Conservation (phyloP, 1,140 invertebrate genomes). For the Drosophila virilis region DNA sequence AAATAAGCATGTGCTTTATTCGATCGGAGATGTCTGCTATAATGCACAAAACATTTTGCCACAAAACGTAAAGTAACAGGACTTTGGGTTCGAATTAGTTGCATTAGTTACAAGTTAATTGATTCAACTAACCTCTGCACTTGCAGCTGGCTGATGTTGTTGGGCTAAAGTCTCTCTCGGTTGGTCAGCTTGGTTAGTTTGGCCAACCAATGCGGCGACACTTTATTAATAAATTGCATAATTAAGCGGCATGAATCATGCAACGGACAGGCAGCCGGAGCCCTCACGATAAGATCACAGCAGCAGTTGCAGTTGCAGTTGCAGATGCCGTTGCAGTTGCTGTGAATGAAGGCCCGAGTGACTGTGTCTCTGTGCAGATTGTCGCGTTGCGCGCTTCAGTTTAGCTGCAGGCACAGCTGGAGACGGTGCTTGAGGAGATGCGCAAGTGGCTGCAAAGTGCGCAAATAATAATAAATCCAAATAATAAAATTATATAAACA, state of each 20-base stretch:
- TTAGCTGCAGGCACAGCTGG: slow-evolving; percentile 49
- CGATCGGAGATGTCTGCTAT: too few species aligned
- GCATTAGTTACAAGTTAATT: background rate
- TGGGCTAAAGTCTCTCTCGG: background rate
- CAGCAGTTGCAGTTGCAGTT: background rate
- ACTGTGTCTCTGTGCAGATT: slow-evolving; percentile 12
- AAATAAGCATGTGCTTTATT: too few species aligned
- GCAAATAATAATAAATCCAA: background rate
- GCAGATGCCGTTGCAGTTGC: slow-evolving; percentile 6
- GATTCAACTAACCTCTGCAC: background rate
- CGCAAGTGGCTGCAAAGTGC: slow-evolving; percentile 46
- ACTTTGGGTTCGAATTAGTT: background rate
- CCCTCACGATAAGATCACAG: slow-evolving; percentile 28
- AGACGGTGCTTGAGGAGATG: slow-evolving; percentile 51
- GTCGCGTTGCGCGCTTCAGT: slow-evolving; percentile 45
- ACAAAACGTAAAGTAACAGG: too few species aligned
- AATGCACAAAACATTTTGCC: too few species aligned
- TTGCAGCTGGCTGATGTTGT: slow-evolving; percentile 14
- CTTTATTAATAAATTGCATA: slow-evolving; percentile 71
- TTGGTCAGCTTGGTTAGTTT: slow-evolving; percentile 9
- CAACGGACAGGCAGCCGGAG: background rate
- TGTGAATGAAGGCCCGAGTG: background rate
- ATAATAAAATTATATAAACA: background rate
- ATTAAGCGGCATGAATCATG: slow-evolving; percentile 58
- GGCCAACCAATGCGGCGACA: slow-evolving; percentile 1